These are phyloP conservation scores for Brachyrhaphis roseni DNA, from an alignment of 2,797 vertebrate species.

Conservation along the genomic window DNA sequence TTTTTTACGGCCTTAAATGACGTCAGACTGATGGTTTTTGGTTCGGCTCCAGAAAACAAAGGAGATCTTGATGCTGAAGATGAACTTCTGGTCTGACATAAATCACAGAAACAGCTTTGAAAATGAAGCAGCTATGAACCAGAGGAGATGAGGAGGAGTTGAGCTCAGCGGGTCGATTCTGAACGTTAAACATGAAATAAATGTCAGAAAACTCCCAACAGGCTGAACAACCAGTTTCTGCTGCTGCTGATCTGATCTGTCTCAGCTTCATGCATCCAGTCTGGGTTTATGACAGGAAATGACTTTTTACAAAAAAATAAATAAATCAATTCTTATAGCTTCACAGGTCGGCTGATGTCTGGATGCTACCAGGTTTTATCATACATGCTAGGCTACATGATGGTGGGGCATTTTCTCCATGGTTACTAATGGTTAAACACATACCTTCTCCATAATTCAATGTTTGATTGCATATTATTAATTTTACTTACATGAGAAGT, in stretches of 20 bases:
- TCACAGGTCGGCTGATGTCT: neutral
- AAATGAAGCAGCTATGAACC: neutral
- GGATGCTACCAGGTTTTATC: too few relatives aligned
- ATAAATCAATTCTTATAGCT: neutral
- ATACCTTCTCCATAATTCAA: too few relatives aligned
- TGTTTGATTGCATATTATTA: too few relatives aligned
- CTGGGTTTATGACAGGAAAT: neutral
- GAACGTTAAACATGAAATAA: neutral
- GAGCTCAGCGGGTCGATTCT: neutral
- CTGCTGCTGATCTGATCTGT: neutral
- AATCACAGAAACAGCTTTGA: neutral
- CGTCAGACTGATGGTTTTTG: neutral
- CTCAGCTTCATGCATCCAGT: neutral
- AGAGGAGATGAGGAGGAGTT: neutral
- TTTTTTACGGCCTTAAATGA: too few relatives aligned
- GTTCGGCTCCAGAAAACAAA: neutral
- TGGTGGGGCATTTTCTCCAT: too few relatives aligned
- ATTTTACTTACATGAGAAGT: too few relatives aligned
- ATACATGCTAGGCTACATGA: too few relatives aligned
- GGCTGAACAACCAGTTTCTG: neutral
- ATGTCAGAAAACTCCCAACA: neutral
- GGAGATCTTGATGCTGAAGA: neutral
- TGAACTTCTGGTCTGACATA: neutral
- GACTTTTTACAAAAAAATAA: neutral
- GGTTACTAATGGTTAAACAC: too few relatives aligned